Evolutionary conservation across 2,888 invertebrate species (phyloP).

Genomic region (Pyrrhosoma nymphula): DNA sequence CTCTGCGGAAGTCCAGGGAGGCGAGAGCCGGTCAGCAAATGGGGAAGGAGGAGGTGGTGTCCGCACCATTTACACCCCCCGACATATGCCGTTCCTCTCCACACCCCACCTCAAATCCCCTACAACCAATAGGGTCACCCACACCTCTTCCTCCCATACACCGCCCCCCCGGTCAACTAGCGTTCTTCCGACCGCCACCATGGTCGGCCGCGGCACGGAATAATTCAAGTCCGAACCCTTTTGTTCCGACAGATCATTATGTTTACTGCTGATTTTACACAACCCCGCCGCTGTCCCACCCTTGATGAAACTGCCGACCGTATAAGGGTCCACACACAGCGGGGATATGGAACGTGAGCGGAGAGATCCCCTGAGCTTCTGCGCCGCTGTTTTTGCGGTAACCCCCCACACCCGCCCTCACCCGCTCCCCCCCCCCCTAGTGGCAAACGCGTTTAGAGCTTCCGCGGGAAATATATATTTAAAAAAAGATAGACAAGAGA

Average conservation of each 20-base stretch:
- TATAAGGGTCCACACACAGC: not conserved
- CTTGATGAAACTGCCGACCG: slow-evolving; percentile 43
- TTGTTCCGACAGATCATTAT: slow-evolving; percentile 57
- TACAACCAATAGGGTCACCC: not conserved
- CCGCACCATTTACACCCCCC: not conserved
- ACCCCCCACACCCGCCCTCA: too few relatives aligned
- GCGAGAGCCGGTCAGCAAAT: not conserved
- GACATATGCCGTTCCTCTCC: not conserved
- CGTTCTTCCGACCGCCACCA: not conserved
- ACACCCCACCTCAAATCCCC: not conserved
- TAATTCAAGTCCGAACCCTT: slow-evolving; percentile 50
- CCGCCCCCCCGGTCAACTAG: not conserved
- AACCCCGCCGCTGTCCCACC: slow-evolving; percentile 12
- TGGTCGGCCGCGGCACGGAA: not conserved
- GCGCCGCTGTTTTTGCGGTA: not conserved
- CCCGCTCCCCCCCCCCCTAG: too few relatives aligned
- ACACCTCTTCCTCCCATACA: not conserved
- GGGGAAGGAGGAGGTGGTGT: not conserved
- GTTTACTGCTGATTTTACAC: slow-evolving; percentile 67
- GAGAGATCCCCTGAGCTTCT: not conserved
- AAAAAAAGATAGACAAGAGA: not conserved
- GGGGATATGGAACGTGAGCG: not conserved
- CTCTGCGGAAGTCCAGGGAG: slow-evolving; percentile 9
- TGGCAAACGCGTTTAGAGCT: not conserved
- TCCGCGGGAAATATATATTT: not conserved